Conservation (phyloP, 2,888 invertebrate species). For the Thecophora atra region DNA sequence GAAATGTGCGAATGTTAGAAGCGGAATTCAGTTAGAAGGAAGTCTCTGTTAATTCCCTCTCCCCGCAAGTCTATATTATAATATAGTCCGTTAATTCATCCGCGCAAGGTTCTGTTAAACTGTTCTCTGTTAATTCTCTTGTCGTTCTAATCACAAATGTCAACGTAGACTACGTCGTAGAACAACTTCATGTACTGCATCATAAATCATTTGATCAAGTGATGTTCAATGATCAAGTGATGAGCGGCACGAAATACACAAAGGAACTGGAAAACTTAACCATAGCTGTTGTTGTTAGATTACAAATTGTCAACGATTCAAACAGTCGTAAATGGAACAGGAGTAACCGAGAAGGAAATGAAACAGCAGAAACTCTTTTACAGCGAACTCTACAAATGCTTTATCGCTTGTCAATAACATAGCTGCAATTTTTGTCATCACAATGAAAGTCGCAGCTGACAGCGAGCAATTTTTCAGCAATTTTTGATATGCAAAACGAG, state of each 20-base stretch:
- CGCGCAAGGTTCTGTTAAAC: constrained; percentile 20
- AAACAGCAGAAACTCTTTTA: background rate
- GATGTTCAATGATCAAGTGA: constrained; percentile 11
- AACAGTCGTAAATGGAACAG: constrained; percentile 43
- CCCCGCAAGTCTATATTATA: no score
- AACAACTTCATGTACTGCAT: constrained; percentile 45
- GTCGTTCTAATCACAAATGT: background rate
- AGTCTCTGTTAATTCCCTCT: no score
- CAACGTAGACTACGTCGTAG: background rate
- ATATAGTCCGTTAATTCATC: background rate
- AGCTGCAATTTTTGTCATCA: background rate
- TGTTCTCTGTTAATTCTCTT: no score
- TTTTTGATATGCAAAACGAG: constrained; percentile 12
- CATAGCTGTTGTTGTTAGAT: background rate
- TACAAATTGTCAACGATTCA: constrained; percentile 16
- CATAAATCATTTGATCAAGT: constrained; percentile 36
- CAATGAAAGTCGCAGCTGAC: background rate
- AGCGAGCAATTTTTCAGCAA: background rate
- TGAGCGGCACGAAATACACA: background rate
- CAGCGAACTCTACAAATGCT: background rate
- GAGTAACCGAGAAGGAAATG: constrained; percentile 34
- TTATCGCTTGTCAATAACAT: background rate
- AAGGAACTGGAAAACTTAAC: background rate
- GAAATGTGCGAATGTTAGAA: no score
- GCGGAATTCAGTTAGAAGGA: no score